Evolutionary conservation across 2,113 vertebrate species (phyloP).

Genomic region (Brachyhypopomus gauderio): DNA sequence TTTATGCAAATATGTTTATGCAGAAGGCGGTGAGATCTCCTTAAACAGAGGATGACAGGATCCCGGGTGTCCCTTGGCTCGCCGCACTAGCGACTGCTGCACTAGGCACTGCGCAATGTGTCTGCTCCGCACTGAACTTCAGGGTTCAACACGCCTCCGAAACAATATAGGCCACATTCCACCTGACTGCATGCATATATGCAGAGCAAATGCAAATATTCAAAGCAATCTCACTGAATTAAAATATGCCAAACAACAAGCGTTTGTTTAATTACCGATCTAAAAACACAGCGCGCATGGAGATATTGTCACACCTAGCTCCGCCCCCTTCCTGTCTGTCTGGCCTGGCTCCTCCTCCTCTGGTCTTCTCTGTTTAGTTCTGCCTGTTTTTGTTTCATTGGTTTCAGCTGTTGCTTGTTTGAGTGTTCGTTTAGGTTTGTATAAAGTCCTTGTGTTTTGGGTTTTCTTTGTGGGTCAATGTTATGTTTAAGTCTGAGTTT

Average conservation of each 20-base stretch:
- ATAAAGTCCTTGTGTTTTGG: no score
- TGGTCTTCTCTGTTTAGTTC: no score
- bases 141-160: conserved; percentile 7
- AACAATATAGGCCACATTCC: conserved; percentile 12
- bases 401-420: no score
- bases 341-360: no score
- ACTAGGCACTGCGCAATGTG: not conserved
- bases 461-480: no score
- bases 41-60: conserved; percentile 11
- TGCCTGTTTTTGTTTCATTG: no score
- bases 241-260: not conserved
- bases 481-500: no score
- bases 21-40: not conserved
- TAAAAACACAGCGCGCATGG: not conserved
- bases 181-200: conserved; percentile 7
- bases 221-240: conserved; percentile 11
- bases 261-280: conserved; percentile 4
- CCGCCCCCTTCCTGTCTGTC: no score
- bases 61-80: not conserved
- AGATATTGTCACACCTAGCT: no score
- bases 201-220: conserved; percentile 24
- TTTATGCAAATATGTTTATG: conserved; percentile 5
- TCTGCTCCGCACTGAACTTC: conserved; percentile 11
- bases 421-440: no score
- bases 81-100: not conserved